phyloP scores from a whole-genome alignment of 1,140 invertebrate species.

The Diabrotica virgifera region DNA sequence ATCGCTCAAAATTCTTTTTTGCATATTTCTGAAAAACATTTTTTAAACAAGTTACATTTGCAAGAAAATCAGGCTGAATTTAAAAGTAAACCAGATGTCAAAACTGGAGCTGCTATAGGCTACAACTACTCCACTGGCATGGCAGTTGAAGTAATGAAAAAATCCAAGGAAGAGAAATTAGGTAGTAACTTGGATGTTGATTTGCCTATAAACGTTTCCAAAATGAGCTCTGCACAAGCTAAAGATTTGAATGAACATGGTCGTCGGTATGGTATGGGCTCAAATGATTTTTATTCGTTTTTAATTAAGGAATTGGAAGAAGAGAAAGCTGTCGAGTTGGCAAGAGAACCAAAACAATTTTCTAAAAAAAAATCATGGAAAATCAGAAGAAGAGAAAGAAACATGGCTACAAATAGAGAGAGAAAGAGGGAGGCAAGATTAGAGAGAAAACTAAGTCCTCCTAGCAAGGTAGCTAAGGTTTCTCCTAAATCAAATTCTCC shows the following conservation, averaged over 20 bases:
- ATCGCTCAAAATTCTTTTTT: slow-evolving; percentile 96
- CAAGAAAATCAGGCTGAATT: slow-evolving; percentile 92
- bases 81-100: slow-evolving; percentile 73
- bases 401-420: too few species aligned
- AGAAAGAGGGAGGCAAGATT: slow-evolving; percentile 84
- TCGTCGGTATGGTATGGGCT: slow-evolving; percentile 81
- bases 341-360: slow-evolving; percentile 85
- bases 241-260: slow-evolving; percentile 85
- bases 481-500: too few species aligned
- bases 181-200: slow-evolving; percentile 89
- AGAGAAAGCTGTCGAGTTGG: slow-evolving; percentile 79
- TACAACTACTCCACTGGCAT: slow-evolving; percentile 72
- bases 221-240: slow-evolving; percentile 80
- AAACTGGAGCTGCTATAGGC: slow-evolving; percentile 77
- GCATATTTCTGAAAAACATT: slow-evolving; percentile 88
- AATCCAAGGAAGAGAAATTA: slow-evolving; percentile 70
- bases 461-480: too few species aligned
- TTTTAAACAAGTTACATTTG: slow-evolving; percentile 88
- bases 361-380: slow-evolving; percentile 80
- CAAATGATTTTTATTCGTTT: slow-evolving; percentile 89
- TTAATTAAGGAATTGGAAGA: slow-evolving; percentile 90
- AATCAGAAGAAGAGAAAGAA: too few species aligned
- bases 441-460: slow-evolving; percentile 81
- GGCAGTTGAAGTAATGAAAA: slow-evolving; percentile 50
- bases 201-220: slow-evolving; percentile 87